Evolutionary conservation across 2,797 vertebrate genomes (phyloP), one percentile per base, ranked within the genome.

Genomic region (Hydrocynus forskahlii): DNA sequence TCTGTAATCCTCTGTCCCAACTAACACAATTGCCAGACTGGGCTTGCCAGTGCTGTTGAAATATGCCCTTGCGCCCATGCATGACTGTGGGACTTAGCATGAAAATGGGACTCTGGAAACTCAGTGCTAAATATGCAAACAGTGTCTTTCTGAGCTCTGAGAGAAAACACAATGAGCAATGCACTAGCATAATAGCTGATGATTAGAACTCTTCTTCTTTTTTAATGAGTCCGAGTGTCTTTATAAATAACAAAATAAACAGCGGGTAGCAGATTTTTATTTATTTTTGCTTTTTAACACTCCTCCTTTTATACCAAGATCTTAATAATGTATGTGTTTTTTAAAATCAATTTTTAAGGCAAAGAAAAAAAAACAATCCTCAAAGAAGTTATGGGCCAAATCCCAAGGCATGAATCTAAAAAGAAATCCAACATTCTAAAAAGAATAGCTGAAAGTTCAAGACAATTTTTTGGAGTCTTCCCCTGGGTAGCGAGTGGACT

Each of bases 391-490:
- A 75, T 79, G 70, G 62, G 40, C 35, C 60, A 35, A 75, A 79
- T 83, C 76, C 76, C 76, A 35, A 69, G 50, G 64, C 76, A 67
- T 69, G 12, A 38, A 40, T 19, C 48, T n/a, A 40, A 55, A 73
- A 74, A 72, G 48, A 54, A 79, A 64, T 7, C 6, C 68, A 79
- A 19, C 71, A 75, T 69, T 83, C 73, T 35, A 70, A 79, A 79
- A 79, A 73, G 73, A 83, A 72, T 71, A 75, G 59, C 57, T 66
- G 40, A 76, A 63, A 54, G 73, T 80, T 76, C 66, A 69, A 79
- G 35, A 75, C 75, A 60, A 50, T 35, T 72, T 63, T 63, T 72
- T 76, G 40, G 48, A 55, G 74, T 72, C 78, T 68, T 80, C 78
- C 79, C 78, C 68, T 67, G 82, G 78, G 74, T 68, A 70, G 74